Evolutionary conservation across 2,888 invertebrate species (phyloP).

Genomic region (Nysson spinosus): DNA sequence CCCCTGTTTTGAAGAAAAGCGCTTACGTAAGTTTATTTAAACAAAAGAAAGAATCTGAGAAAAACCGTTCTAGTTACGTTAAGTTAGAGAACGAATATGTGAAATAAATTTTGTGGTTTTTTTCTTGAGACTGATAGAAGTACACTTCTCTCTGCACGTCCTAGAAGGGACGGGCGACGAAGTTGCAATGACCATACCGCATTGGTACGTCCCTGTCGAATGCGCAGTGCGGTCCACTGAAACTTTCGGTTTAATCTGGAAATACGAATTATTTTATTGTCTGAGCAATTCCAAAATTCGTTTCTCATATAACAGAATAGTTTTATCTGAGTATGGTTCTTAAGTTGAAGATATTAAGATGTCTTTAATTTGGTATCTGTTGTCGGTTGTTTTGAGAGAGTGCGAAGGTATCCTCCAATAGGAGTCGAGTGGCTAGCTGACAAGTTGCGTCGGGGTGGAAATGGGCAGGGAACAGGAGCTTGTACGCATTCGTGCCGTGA

Average conservation of each 20-base stretch:
- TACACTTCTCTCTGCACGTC: slow-evolving; percentile 23
- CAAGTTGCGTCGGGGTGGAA: slow-evolving; percentile 54
- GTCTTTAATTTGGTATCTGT: slow-evolving; percentile 33
- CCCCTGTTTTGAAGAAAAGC: neutral
- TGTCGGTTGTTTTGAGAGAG: slow-evolving; percentile 47
- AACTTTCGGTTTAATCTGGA: slow-evolving; percentile 8
- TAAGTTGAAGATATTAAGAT: slow-evolving; percentile 1
- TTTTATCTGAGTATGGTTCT: neutral
- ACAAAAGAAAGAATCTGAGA: no score
- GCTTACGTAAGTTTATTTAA: neutral
- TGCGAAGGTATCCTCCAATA: slow-evolving; percentile 48
- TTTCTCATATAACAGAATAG: neutral
- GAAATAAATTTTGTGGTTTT: slow-evolving; percentile 13
- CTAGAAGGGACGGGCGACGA: slow-evolving; percentile 7
- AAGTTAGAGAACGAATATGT: no score
- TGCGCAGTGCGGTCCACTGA: slow-evolving; percentile 45
- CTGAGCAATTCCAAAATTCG: slow-evolving; percentile 22
- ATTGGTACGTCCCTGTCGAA: slow-evolving; percentile 46
- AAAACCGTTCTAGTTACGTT: no score
- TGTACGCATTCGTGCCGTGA: slow-evolving; percentile 54
- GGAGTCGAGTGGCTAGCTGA: slow-evolving; percentile 52
- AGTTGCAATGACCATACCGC: slow-evolving; percentile 2
- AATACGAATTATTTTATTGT: slow-evolving; percentile 36
- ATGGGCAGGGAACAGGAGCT: slow-evolving; percentile 57
- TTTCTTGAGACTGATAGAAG: neutral